A percentile compares a stretch with the other conserved stretches of the same genome.
These are phyloP conservation scores for Hemicordylus capensis DNA, from an alignment of 2,113 vertebrate species.

Conservation along the genomic window DNA sequence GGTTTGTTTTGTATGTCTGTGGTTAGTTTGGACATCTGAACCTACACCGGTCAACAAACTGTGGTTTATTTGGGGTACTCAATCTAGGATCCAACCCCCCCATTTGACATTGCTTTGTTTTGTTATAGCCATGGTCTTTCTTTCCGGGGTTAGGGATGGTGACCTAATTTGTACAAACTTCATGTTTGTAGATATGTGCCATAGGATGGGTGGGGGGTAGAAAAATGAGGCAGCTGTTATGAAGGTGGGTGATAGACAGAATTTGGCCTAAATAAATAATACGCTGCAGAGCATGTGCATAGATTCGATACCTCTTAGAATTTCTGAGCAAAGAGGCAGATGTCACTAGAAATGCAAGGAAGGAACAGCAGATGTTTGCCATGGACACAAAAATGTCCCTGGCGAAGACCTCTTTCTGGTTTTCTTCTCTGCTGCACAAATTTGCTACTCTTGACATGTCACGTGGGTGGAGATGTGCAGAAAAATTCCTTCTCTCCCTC, in stretches of 20 bases:
- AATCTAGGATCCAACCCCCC: no score
- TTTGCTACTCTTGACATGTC: not conserved
- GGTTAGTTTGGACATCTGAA: no score
- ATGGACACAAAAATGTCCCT: not conserved
- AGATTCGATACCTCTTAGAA: not conserved
- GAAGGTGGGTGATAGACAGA: not conserved
- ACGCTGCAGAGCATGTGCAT: not conserved
- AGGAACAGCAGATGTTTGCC: not conserved
- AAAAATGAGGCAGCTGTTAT: not conserved
- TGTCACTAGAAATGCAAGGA: slow-evolving; percentile 3
- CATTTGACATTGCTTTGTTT: no score
- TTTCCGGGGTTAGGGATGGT: no score
- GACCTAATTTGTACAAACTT: not conserved
- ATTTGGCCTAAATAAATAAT: slow-evolving; percentile 18
- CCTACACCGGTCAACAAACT: no score
- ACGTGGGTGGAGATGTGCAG: not conserved
- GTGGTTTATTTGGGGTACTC: no score
- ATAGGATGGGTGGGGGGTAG: no score
- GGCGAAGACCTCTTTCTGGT: not conserved
- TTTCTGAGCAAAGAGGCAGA: slow-evolving; percentile 7
- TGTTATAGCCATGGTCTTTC: no score
- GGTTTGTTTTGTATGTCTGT: no score
- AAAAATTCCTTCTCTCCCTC: not conserved
- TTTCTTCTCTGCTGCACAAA: not conserved
- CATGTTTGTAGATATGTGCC: not conserved